A percentile compares a stretch with the other conserved stretches of the same genome.
Evolutionary conservation across 2,888 invertebrate species (phyloP).

Genomic region (Tiliacea citrago): DNA sequence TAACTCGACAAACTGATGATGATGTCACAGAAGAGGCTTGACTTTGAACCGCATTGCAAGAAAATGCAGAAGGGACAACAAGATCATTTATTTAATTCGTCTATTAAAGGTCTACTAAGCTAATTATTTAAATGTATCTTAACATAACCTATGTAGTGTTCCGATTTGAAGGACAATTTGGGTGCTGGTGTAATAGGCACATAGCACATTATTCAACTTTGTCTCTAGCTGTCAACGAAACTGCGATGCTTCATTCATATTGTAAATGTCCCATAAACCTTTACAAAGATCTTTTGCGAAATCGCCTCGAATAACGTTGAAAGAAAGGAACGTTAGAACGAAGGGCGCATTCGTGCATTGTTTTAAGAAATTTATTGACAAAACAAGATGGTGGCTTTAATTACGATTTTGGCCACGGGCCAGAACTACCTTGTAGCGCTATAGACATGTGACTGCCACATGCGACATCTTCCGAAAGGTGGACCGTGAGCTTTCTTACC

Average conservation of each 20-base stretch:
- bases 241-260: not conserved
- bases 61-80: constrained; percentile 11
- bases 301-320: no score
- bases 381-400: no score
- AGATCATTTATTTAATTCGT: not conserved
- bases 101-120: not conserved
- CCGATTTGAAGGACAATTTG: not conserved
- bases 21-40: constrained; percentile 53
- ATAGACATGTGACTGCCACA: not conserved
- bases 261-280: not conserved
- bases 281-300: not conserved
- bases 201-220: not conserved
- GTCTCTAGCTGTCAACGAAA: not conserved
- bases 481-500: not conserved
- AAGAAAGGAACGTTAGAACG: no score
- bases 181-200: not conserved
- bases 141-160: not conserved
- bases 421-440: no score
- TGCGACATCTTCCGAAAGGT: not conserved
- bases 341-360: no score
- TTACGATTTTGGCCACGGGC: no score
- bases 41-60: constrained; percentile 12
- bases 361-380: no score
- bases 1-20: constrained; percentile 57
- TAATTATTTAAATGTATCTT: no score